Conservation (phyloP, 2,888 invertebrate species). For the Mythimna lalbum region DNA sequence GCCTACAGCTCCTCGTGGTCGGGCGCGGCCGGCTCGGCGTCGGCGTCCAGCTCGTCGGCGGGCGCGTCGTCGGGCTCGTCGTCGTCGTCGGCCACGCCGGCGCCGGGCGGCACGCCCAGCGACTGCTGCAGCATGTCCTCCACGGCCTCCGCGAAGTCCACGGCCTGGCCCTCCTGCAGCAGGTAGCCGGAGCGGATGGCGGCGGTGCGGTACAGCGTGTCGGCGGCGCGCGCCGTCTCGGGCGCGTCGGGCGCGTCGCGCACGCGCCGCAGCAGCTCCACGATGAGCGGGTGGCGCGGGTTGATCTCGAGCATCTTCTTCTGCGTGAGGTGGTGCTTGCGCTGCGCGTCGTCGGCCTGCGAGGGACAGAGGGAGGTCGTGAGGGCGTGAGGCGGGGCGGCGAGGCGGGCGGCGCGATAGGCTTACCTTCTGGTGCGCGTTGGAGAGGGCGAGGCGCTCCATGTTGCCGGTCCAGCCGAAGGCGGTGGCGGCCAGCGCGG, state of each 20-base stretch:
- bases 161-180: slow-evolving; percentile 91
- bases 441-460: slow-evolving; percentile 98
- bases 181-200: slow-evolving; percentile 95
- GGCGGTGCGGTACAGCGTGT: slow-evolving; percentile 96
- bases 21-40: slow-evolving; percentile 21
- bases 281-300: slow-evolving; percentile 98
- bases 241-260: slow-evolving; percentile 95
- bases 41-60: slow-evolving; percentile 56
- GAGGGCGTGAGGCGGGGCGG: neutral
- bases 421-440: slow-evolving; percentile 97
- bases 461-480: slow-evolving; percentile 99
- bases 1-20: slow-evolving; percentile 40
- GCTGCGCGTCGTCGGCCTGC: slow-evolving; percentile 97
- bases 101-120: slow-evolving; percentile 94
- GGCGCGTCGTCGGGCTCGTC: slow-evolving; percentile 40
- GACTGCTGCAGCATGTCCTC: slow-evolving; percentile 96
- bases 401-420: neutral
- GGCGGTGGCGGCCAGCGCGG: slow-evolving; percentile 98
- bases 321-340: slow-evolving; percentile 96
- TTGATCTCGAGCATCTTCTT: slow-evolving; percentile 99
- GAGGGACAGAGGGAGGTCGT: neutral
- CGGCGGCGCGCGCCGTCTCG: slow-evolving; percentile 94
- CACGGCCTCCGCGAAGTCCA: slow-evolving; percentile 97
- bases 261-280: slow-evolving; percentile 96
- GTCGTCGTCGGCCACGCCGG: slow-evolving; percentile 80